Evolutionary conservation across 2,113 vertebrate species (phyloP).

Genomic region (Promerops cafer): DNA sequence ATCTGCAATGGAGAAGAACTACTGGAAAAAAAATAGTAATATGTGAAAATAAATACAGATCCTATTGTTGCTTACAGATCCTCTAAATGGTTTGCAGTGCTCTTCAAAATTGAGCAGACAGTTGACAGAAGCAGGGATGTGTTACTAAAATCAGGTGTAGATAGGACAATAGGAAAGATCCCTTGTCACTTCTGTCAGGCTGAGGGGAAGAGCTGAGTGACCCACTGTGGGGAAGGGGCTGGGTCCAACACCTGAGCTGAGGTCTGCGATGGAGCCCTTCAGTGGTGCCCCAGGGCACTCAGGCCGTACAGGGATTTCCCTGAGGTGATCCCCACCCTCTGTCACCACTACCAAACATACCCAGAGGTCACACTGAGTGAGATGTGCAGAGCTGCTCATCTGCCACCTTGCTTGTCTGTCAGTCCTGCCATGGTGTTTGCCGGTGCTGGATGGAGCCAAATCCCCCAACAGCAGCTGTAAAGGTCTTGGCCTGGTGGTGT

Average conservation of each 20-base stretch:
- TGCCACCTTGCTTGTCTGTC: rapidly evolving
- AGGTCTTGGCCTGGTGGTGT: background rate
- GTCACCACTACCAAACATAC: rapidly evolving
- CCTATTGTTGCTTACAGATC: background rate
- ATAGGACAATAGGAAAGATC: background rate
- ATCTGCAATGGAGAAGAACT: background rate
- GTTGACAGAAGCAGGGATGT: background rate
- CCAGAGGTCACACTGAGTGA: rapidly evolving
- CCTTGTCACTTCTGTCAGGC: background rate
- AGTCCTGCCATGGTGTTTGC: rapidly evolving
- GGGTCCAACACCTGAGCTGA: background rate
- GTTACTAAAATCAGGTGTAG: background rate
- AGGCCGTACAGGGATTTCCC: background rate
- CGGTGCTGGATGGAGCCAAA: rapidly evolving
- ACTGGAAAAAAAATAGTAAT: background rate
- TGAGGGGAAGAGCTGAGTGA: background rate
- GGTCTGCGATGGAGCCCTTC: rapidly evolving
- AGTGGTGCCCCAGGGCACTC: rapidly evolving
- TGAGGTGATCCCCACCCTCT: too few relatives aligned
- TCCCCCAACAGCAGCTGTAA: background rate
- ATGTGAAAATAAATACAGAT: background rate
- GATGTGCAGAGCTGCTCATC: rapidly evolving
- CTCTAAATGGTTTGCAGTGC: background rate
- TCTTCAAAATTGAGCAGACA: background rate
- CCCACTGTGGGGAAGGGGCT: rapidly evolving